Percentiles rank a stretch among this genome's conserved stretches.
Evolutionary conservation across 2,888 invertebrate species (phyloP).

Genomic region (Hyposoter dolosus): DNA sequence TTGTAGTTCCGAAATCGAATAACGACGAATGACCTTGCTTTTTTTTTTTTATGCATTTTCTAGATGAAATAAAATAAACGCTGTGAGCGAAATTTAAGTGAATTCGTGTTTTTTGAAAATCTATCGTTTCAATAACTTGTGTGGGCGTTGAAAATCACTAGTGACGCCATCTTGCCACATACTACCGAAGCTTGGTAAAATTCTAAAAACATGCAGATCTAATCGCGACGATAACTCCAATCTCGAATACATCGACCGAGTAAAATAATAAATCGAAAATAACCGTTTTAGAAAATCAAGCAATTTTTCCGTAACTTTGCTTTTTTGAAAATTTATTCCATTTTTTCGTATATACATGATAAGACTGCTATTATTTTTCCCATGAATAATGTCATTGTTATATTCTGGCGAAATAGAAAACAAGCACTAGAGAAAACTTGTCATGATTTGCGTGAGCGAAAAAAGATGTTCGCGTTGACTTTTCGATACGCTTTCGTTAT

Average conservation of each 20-base stretch:
- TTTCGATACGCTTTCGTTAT: slow-evolving; percentile 52
- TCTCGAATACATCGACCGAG: neutral
- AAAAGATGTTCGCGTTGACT: slow-evolving; percentile 4
- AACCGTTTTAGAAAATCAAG: neutral
- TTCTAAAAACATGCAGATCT: neutral
- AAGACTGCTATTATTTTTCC: neutral
- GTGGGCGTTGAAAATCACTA: neutral
- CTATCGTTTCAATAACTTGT: neutral
- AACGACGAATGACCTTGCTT: neutral
- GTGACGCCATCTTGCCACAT: neutral
- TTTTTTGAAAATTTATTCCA: neutral
- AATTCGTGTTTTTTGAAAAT: neutral
- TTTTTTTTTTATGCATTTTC: neutral
- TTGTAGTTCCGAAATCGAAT: slow-evolving; percentile 24
- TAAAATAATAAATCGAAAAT: neutral
- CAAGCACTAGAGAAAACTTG: neutral
- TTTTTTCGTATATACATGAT: neutral
- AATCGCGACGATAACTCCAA: neutral
- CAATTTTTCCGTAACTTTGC: neutral
- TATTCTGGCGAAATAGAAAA: neutral
- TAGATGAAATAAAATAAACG: neutral
- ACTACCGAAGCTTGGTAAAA: neutral
- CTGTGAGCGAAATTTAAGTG: neutral
- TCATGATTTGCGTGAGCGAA: slow-evolving; percentile 34
- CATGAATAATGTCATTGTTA: neutral